phyloP scores from a whole-genome alignment of 2,888 invertebrate species.

The Holacanthella duospinosa region DNA sequence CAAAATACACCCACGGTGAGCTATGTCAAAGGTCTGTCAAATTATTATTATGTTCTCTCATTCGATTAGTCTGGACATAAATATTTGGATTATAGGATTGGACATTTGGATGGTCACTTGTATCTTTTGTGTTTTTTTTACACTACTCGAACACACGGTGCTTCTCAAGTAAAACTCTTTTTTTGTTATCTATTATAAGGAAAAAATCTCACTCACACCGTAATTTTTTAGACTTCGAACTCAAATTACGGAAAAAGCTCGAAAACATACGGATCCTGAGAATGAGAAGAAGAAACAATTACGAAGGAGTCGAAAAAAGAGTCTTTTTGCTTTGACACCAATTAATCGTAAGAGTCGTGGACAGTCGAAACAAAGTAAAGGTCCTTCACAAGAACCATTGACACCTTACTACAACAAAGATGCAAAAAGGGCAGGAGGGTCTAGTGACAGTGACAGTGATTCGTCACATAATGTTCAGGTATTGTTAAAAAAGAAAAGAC shows the following conservation, averaged over 20 bases:
- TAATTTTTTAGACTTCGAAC: not conserved
- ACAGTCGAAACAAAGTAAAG: not conserved
- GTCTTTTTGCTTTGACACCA: not conserved
- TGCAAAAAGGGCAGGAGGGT: not conserved
- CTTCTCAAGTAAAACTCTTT: constrained; percentile 7
- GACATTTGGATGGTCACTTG: constrained; percentile 17
- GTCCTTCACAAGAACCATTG: not conserved
- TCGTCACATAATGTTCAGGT: not conserved
- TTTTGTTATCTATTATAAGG: too few relatives aligned
- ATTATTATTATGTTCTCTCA: too few relatives aligned
- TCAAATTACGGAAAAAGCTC: not conserved
- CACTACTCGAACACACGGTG: constrained; percentile 9
- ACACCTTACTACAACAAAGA: constrained; percentile 1
- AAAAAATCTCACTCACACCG: too few relatives aligned
- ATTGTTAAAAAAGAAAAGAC: too few relatives aligned
- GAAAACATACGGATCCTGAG: not conserved
- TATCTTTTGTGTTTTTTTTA: constrained; percentile 13
- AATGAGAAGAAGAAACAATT: not conserved
- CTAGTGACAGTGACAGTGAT: not conserved
- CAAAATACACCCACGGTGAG: not conserved
- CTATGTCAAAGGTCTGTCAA: not conserved
- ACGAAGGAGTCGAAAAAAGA: not conserved
- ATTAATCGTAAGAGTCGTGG: not conserved
- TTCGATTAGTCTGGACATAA: too few relatives aligned
- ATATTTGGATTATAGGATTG: too few relatives aligned